A percentile compares a stretch with the other conserved stretches of the same genome.
These are phyloP conservation scores for Pammene aurita DNA, from an alignment of 2,888 invertebrate genomes.

Conservation along the genomic window DNA sequence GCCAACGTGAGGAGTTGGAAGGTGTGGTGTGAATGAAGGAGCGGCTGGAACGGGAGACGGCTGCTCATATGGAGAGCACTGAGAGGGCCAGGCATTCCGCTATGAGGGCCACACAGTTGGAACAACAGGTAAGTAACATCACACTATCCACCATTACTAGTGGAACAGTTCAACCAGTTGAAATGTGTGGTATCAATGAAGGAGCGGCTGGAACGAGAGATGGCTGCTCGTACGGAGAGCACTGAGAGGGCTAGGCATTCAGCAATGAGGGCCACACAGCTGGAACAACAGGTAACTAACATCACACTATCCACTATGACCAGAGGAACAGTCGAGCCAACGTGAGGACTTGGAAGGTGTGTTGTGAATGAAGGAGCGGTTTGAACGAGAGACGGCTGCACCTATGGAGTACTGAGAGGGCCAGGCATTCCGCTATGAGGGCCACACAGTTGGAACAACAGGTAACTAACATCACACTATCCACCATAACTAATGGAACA, in stretches of 20 bases:
- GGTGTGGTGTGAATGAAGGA: constrained; percentile 93
- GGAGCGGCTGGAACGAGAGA: constrained; percentile 94
- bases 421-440: constrained; percentile 79
- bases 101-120: constrained; percentile 84
- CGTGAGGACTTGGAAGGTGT: constrained; percentile 95
- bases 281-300: constrained; percentile 83
- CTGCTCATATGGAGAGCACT: constrained; percentile 92
- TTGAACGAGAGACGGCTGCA: constrained; percentile 94
- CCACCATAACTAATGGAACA: constrained; percentile 89
- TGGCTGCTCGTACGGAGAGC: constrained; percentile 93
- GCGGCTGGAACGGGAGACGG: constrained; percentile 94
- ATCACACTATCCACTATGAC: constrained; percentile 68
- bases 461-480: constrained; percentile 65
- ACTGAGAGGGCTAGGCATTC: constrained; percentile 86
- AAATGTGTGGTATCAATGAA: constrained; percentile 92
- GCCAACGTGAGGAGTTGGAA: constrained; percentile 95
- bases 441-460: constrained; percentile 85
- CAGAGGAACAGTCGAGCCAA: constrained; percentile 93
- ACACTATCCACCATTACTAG: constrained; percentile 73
- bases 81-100: constrained; percentile 86
- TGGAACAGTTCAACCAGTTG: constrained; percentile 96
- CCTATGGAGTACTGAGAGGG: constrained; percentile 93
- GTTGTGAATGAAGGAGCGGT: constrained; percentile 91
- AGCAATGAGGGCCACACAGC: constrained; percentile 83
- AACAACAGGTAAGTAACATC: constrained; percentile 73